Base-by-base conservation (phyloP, 1,140 invertebrate species). In the Phocides pigmalion region DNA sequence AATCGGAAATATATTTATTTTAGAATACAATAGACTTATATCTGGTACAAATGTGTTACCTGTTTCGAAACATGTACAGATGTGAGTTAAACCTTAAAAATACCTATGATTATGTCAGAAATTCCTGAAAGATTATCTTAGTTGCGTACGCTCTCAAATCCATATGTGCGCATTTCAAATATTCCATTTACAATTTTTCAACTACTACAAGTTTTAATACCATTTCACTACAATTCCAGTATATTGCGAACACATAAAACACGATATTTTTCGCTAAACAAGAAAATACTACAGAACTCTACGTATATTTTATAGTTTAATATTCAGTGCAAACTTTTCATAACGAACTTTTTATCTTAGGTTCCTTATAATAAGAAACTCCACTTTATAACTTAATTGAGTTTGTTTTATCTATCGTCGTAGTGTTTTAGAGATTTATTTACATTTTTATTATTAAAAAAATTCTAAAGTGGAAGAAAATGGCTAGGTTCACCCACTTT, bases 131-230 rank as follows among this genome's bases (percentile, higher is more conserved):
- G 28, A 50, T 32, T 9, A 14, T 50, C 25, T 32, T 32, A 9
- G 22, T 32, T 50, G 15, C 28, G 14, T 50, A 50, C 47, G 47
- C 20, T 50, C 37, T 79, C 77, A 80, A 82, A 80, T 80, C 80
- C 80, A 53, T 76, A 68, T 68, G 80, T 80, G 80, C 80, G 56
- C 63, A 51, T 63, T 67, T 39, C 12, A 54, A 41, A 39, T 14
- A 41, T 39, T 54, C 17, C 1, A 44, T 11, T 19, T 44, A 35
- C 32, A 35, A 11, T 35, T 35, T n/a, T n/a, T n/a, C 25, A 8
- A 28, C 25, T 28, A 28, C 25, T 8, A 28, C 9, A 35, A 35
- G 11, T 22, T 8, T 35, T 28, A 28, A 4, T 8, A 28, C 9
- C 11, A 35, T 0, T 22, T 8, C n/a, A 12, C 32, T 35, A 35